Percentiles rank a stretch among this genome's conserved stretches.
Evolutionary conservation across 2,113 vertebrate species (phyloP).

Genomic region (Lipophrys pholis): DNA sequence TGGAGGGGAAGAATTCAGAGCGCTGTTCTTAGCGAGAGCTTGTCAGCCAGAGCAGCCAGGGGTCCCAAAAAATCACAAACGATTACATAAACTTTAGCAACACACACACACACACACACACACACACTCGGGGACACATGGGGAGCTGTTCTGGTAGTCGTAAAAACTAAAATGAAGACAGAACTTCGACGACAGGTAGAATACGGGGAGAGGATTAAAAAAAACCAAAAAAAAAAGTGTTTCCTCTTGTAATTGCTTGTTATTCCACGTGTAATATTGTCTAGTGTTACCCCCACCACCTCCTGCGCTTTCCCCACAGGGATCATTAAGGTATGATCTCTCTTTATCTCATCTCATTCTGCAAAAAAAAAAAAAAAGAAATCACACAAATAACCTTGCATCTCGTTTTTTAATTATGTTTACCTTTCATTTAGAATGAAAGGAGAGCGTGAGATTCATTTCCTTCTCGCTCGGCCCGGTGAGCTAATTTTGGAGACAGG

Average conservation of each 20-base stretch:
- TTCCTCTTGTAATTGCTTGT: neutral
- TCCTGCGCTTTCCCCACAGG: neutral
- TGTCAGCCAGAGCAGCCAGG: slow-evolving; percentile 48
- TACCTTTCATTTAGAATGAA: neutral
- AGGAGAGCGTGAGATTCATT: neutral
- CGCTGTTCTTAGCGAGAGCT: slow-evolving; percentile 41
- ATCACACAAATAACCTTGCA: neutral
- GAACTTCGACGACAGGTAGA: slow-evolving; percentile 8
- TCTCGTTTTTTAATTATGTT: neutral
- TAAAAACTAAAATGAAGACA: slow-evolving; percentile 7
- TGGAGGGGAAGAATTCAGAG: slow-evolving; percentile 48
- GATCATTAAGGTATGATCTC: slow-evolving; percentile 9
- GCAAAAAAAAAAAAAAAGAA: neutral
- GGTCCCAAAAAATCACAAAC: slow-evolving; percentile 52
- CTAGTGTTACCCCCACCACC: neutral
- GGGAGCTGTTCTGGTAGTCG: neutral
- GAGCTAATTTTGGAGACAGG: slow-evolving; percentile 54
- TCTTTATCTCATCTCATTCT: slow-evolving; percentile 1
- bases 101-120: slow-evolving; percentile 9
- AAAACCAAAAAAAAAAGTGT: neutral
- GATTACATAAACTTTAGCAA: slow-evolving; percentile 52
- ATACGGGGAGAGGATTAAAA: neutral
- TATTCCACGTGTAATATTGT: neutral
- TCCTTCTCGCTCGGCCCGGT: neutral
- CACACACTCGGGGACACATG: neutral